Base-by-base conservation (phyloP, 2,113 vertebrate genomes). In the Malurus elegans region DNA sequence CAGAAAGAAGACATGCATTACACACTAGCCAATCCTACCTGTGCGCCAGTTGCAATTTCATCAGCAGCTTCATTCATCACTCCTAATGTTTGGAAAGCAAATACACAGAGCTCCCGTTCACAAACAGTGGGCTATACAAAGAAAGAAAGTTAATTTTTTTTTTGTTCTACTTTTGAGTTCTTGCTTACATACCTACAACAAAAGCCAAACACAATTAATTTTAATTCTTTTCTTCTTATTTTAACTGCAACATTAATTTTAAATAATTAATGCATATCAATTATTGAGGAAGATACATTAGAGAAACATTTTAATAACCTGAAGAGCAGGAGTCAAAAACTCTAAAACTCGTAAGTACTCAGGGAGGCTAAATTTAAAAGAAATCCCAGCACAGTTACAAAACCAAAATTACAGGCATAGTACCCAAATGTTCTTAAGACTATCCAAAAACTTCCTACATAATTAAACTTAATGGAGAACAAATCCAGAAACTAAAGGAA, bases 21-120 rank as follows among this genome's bases (percentile, higher is more conserved):
- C 84, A 18, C 7, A 50, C 57, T 28, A 42, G 2, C 36, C 44
- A 64, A 54, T 57, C 92, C 24, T 98, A 99, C 99, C 98, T 99
- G 98, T 95, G 99, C 98, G 73, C 99, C 99, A n/a, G 99, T 99
- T 86, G 99, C 99, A 81, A 99, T 99, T 97, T 99, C 98, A 96
- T 99, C 98, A 72, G 99, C 98, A 69, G 99, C 99, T 97, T 99
- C 98, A 0, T 99, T 99, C 99, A 99, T 99, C 73, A 99, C 99
- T 81, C 99, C 99, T 95, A 99, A 95, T 25, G 98, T 99, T 98
- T 99, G 99, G 95, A 99, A 99, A 95, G 99, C 98, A 96, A 99
- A 99, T 53, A 99, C 99, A 91, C 99, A 99, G 54, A 99, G 98
- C 86, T 99, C 99, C 71, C 98, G 97, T 95, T 99, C 99, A 97